phyloP scores from a whole-genome alignment of 2,797 vertebrate species.

The Parambassis ranga region DNA sequence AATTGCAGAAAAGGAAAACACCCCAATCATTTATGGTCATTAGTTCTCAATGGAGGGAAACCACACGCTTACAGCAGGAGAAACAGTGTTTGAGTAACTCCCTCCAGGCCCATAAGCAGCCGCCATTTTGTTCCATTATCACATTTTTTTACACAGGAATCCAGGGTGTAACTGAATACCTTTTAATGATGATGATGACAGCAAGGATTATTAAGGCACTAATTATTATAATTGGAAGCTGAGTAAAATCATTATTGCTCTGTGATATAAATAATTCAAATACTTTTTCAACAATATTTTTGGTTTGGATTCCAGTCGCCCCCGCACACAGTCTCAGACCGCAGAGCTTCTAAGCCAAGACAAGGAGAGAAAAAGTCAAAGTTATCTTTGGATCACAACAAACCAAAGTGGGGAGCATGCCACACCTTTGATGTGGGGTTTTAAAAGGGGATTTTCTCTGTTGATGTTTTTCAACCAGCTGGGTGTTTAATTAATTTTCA shows the following conservation, averaged over 20 bases:
- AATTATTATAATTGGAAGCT: slow-evolving; percentile 48
- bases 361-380: slow-evolving; percentile 18
- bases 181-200: slow-evolving; percentile 25
- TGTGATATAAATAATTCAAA: slow-evolving; percentile 46
- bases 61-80: slow-evolving; percentile 19
- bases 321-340: not conserved
- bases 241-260: slow-evolving; percentile 62
- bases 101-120: slow-evolving; percentile 23
- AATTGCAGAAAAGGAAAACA: slow-evolving; percentile 55
- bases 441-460: slow-evolving; percentile 66
- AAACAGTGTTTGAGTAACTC: slow-evolving; percentile 28
- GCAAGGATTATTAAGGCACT: slow-evolving; percentile 28
- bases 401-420: slow-evolving; percentile 52
- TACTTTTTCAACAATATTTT: slow-evolving; percentile 34
- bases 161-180: slow-evolving; percentile 1
- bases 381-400: slow-evolving; percentile 66
- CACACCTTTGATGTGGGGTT: slow-evolving; percentile 59
- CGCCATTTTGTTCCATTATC: slow-evolving; percentile 33
- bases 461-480: slow-evolving; percentile 60
- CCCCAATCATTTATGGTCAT: slow-evolving; percentile 54
- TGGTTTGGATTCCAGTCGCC: slow-evolving; percentile 26
- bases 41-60: slow-evolving; percentile 50
- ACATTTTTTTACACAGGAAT: slow-evolving; percentile 13
- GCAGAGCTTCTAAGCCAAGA: slow-evolving; percentile 33
- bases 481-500: slow-evolving; percentile 75